These are phyloP conservation scores for Cheilosia pagana DNA, from an alignment of 2,888 invertebrate genomes.

Conservation along the genomic window DNA sequence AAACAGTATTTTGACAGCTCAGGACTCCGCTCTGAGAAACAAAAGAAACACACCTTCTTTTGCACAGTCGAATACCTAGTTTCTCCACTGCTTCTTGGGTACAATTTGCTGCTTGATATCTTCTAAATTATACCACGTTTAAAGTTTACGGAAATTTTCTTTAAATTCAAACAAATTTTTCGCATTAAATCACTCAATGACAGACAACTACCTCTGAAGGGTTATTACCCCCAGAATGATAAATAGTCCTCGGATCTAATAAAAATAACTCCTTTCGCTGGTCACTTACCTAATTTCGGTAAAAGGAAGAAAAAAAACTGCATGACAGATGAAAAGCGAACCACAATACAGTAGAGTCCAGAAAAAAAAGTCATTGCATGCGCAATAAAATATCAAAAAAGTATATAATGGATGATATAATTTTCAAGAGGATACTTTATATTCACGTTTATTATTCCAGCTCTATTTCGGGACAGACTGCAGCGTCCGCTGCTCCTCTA, in stretches of 20 bases:
- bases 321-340: neutral
- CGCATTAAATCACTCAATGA: neutral
- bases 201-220: neutral
- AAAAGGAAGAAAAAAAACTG: neutral
- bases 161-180: too few relatives aligned
- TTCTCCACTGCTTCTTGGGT: too few relatives aligned
- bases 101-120: too few relatives aligned
- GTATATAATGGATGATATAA: neutral
- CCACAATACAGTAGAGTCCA: neutral
- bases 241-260: neutral
- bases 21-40: too few relatives aligned
- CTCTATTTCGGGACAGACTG: conserved; percentile 18
- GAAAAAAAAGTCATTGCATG: neutral
- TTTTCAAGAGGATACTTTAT: conserved; percentile 27
- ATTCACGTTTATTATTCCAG: conserved; percentile 17
- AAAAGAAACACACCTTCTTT: too few relatives aligned
- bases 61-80: too few relatives aligned
- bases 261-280: conserved; percentile 7
- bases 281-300: conserved; percentile 15
- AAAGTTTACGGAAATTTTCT: neutral
- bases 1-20: too few relatives aligned
- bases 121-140: too few relatives aligned
- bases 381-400: neutral
- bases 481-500: conserved; percentile 8
- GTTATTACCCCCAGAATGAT: conserved; percentile 8